Base-by-base conservation (phyloP, 2,797 vertebrate species). In the Spheniscus humboldti region DNA sequence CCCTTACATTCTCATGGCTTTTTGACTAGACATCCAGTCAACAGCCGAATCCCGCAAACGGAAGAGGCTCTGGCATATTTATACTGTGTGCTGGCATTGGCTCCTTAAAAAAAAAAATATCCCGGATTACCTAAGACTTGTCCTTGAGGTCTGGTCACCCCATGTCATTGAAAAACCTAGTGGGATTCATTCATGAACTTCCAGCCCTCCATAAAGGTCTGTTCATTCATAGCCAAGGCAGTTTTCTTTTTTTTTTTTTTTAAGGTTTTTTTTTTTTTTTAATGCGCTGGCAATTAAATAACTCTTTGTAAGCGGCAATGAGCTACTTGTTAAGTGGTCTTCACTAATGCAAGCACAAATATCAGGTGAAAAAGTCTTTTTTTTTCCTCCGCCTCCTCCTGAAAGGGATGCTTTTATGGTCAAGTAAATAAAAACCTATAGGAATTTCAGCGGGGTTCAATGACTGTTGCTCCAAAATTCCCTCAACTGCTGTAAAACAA, bases 181-280 rank as follows among this genome's bases (percentile, higher is more conserved):
- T 90, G 88, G 93, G 94, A 94, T 97, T 97, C 97, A 97, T 98
- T 98, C 96, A 95, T 88, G 94, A 98, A 95, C 94, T 96, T 91
- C 86, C 74, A 91, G 83, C 82, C 84, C 55, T 97, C 96, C 89
- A 93, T 95, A 98, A 97, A 96, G 95, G 90, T 86, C 94, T 92
- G 96, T 97, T 98, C 97, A 96, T 97, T 96, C 96, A 96, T 83
- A 19, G 80, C 95, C 94, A 90, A 94, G 81, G 76, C 91, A 82
- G 88, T 48, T 87, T 81, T 64, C 35, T 85, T 41, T 84, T 63
- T 50, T 45, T 14, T 30, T 63, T 7, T 17, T 33, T 24, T 27
- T 25, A 45, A 19, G 45, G 18, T 86, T 41, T 37, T 39, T 60
- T 86, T 30, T 52, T 79, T 35, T 41, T 43, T 17, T 37, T 31